Conservation (phyloP, 2,888 invertebrate genomes). For the Eledona agricola region DNA sequence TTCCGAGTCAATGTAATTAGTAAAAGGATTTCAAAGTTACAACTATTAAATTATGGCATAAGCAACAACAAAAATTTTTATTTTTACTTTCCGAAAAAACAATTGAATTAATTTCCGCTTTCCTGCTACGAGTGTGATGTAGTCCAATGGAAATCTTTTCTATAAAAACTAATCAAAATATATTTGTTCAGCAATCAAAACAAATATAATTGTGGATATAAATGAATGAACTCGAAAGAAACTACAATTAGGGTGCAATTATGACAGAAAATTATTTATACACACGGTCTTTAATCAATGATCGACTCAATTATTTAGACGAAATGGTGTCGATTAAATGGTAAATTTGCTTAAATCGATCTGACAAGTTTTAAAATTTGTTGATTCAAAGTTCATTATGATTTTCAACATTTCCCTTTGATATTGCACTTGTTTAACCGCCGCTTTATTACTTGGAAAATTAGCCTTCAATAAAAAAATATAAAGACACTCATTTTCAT, state of each 20-base stretch:
- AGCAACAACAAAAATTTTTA: conserved; percentile 24
- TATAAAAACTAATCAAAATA: conserved; percentile 11
- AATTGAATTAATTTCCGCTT: conserved; percentile 23
- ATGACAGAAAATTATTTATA: not conserved
- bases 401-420: conserved; percentile 26
- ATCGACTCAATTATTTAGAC: conserved; percentile 10
- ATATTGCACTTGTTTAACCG: conserved; percentile 27
- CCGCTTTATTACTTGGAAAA: conserved; percentile 24
- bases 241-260: not conserved
- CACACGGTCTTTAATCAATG: conserved; percentile 8
- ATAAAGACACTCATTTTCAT: conserved; percentile 19
- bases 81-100: conserved; percentile 20
- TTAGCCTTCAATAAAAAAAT: conserved; percentile 21
- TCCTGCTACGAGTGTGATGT: conserved; percentile 5
- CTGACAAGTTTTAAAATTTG: conserved; percentile 11
- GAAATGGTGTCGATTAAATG: conserved; percentile 17
- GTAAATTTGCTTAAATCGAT: conserved; percentile 22
- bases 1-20: conserved; percentile 30
- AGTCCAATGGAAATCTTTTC: conserved; percentile 4
- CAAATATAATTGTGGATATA: too few species aligned
- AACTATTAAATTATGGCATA: conserved; percentile 13
- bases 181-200: conserved; percentile 8
- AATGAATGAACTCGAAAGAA: not conserved
- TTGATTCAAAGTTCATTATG: conserved; percentile 19
- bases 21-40: conserved; percentile 21